phyloP scores from a whole-genome alignment of 2,797 vertebrate genomes.

The Chlorospingus semifuscus region DNA sequence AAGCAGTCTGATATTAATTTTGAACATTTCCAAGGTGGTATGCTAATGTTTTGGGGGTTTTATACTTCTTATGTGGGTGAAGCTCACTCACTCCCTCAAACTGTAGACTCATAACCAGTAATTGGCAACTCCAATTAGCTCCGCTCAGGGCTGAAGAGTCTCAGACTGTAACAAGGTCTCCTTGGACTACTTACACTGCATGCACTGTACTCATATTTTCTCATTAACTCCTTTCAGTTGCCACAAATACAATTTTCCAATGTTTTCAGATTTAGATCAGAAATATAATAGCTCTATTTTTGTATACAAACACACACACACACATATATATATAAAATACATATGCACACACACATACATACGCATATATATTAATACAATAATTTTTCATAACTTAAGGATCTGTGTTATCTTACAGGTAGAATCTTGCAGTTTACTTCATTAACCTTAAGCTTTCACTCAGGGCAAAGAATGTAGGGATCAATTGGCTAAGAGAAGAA shows the following conservation, averaged over 20 bases:
- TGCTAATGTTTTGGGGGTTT: conserved; percentile 49
- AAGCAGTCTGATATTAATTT: conserved; percentile 48
- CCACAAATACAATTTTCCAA: conserved; percentile 72
- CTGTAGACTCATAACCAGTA: conserved; percentile 70
- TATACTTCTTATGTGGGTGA: conserved; percentile 64
- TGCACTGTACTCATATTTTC: conserved; percentile 77
- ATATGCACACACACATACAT: not conserved
- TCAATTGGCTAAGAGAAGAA: conserved; percentile 17
- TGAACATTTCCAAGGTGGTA: conserved; percentile 38
- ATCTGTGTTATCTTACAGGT: conserved; percentile 60
- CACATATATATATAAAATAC: fast-evolving
- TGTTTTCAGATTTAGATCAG: conserved; percentile 70
- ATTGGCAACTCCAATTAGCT: conserved; percentile 86
- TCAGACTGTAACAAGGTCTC: conserved; percentile 88
- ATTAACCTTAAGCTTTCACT: conserved; percentile 69
- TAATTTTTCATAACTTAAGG: conserved; percentile 69
- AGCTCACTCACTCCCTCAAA: conserved; percentile 63
- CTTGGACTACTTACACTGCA: conserved; percentile 76
- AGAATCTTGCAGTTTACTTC: conserved; percentile 66
- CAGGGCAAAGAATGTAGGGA: conserved; percentile 49
- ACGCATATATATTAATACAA: conserved; percentile 10
- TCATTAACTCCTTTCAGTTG: conserved; percentile 84
- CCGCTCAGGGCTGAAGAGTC: conserved; percentile 76
- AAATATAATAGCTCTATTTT: conserved; percentile 53
- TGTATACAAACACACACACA: fast-evolving